Percentiles rank a stretch among this genome's conserved stretches.
Conservation (phyloP, 2,888 invertebrate genomes). For the Aradus depressus region DNA sequence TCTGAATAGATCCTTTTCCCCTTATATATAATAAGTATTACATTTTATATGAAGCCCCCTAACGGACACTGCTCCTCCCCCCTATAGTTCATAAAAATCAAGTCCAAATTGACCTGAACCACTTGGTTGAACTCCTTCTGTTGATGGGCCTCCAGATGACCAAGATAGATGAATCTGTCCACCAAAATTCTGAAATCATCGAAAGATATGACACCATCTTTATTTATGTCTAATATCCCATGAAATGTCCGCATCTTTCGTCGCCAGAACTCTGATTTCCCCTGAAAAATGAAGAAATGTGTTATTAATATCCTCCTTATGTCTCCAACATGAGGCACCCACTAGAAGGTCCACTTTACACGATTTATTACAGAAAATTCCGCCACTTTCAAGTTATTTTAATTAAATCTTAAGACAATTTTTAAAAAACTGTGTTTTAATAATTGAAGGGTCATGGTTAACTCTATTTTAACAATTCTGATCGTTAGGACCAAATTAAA, state of each 20-base stretch:
- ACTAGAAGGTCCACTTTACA: too few relatives aligned
- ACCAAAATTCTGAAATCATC: slow-evolving; percentile 67
- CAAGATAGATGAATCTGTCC: slow-evolving; percentile 61
- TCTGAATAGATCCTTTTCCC: not conserved
- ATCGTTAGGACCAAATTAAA: too few relatives aligned
- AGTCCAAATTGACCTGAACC: slow-evolving; percentile 57
- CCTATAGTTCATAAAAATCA: not conserved
- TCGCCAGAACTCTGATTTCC: slow-evolving; percentile 60
- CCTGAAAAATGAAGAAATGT: slow-evolving; percentile 36
- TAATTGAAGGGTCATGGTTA: too few relatives aligned
- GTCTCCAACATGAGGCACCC: too few relatives aligned
- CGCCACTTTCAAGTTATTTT: too few relatives aligned
- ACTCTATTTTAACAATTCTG: too few relatives aligned
- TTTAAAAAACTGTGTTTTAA: too few relatives aligned
- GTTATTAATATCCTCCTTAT: too few relatives aligned
- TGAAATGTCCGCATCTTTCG: slow-evolving; percentile 78
- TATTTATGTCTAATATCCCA: slow-evolving; percentile 70
- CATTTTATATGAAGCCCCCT: not conserved
- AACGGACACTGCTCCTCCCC: not conserved
- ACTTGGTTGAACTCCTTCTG: slow-evolving; percentile 57
- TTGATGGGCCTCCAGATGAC: slow-evolving; percentile 55
- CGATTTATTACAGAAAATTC: too few relatives aligned
- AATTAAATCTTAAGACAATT: too few relatives aligned
- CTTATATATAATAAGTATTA: not conserved
- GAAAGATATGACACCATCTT: slow-evolving; percentile 71